A percentile compares a stretch with the other conserved stretches of the same genome.
These are phyloP conservation scores for Cryptoblepharus egeriae DNA, from an alignment of 2,797 vertebrate genomes.

Conservation along the genomic window DNA sequence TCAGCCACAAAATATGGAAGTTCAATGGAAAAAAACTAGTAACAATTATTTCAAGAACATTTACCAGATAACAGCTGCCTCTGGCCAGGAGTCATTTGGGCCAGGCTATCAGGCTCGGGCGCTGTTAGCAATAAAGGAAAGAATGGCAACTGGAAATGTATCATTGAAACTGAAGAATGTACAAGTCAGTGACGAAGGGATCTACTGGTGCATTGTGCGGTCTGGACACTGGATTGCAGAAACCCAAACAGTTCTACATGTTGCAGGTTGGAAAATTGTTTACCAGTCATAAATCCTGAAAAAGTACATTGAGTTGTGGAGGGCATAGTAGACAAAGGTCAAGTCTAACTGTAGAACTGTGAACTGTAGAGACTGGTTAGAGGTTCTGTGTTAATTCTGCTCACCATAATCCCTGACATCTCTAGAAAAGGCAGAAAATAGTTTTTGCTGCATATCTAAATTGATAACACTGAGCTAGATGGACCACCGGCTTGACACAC, in stretches of 20 bases:
- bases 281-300: neutral
- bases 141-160: constrained; percentile 26
- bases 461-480: no score
- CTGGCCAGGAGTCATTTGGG: neutral
- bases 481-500: no score
- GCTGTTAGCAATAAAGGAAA: neutral
- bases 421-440: no score
- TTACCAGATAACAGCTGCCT: fast-evolving
- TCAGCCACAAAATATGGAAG: neutral
- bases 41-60: neutral
- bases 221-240: neutral
- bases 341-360: neutral
- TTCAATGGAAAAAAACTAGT: constrained; percentile 11
- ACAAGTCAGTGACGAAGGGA: constrained; percentile 18
- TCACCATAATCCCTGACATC: neutral
- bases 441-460: no score
- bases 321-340: neutral
- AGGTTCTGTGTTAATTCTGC: neutral
- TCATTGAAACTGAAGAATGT: neutral
- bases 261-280: constrained; percentile 7
- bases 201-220: neutral
- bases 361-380: neutral
- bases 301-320: neutral
- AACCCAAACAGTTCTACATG: fast-evolving
- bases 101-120: neutral